Evolutionary conservation across 2,113 vertebrate genomes (phyloP).

Genomic region (Coracopsis vasa): DNA sequence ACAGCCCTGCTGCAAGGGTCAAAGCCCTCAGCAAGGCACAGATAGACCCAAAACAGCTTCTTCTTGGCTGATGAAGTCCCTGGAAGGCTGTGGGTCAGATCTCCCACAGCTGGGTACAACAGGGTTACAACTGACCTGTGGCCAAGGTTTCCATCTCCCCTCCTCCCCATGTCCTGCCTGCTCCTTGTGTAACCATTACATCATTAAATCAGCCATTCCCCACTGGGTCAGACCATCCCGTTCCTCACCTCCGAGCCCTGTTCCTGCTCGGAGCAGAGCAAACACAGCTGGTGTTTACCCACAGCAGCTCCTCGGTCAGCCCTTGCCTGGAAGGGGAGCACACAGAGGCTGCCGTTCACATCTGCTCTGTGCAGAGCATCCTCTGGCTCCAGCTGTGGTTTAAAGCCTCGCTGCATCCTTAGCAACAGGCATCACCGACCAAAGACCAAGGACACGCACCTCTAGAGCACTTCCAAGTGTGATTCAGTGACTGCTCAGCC

Average conservation of each 20-base stretch:
- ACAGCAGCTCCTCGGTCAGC: background rate
- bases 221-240: background rate
- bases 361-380: background rate
- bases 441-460: accelerated
- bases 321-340: accelerated
- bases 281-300: constrained; percentile 52
- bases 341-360: accelerated
- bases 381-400: background rate
- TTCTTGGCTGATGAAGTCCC: background rate
- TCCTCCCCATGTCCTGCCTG: accelerated
- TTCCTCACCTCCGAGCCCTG: background rate
- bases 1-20: accelerated
- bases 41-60: background rate
- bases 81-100: background rate
- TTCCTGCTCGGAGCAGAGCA: background rate
- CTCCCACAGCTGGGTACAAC: background rate
- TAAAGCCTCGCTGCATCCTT: background rate
- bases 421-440: accelerated
- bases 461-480: background rate
- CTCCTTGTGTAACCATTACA: background rate
- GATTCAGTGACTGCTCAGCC: background rate
- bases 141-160: background rate
- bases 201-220: background rate
- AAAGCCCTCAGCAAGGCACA: background rate
- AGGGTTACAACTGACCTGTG: accelerated